Evolutionary conservation across 2,797 vertebrate genomes (phyloP).

Genomic region (Scleropages formosus): DNA sequence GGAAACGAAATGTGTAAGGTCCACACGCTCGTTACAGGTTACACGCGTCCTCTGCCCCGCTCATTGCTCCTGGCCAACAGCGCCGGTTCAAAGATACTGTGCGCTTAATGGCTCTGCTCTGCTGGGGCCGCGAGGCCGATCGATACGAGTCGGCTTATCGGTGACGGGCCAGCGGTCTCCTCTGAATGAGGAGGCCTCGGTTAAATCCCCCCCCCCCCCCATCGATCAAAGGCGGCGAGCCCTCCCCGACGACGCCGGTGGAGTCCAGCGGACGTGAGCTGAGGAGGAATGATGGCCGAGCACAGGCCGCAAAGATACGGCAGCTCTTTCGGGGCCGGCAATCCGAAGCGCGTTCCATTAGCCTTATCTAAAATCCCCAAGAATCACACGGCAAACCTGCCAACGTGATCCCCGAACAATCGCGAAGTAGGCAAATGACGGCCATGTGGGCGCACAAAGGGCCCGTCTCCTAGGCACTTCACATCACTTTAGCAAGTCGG

Average conservation of each 20-base stretch:
- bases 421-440: too few relatives aligned
- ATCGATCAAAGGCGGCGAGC: background rate
- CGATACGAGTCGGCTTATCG: background rate
- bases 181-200: background rate
- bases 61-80: background rate
- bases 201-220: background rate
- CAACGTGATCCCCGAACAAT: too few relatives aligned
- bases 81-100: background rate
- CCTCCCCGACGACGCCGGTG: too few relatives aligned
- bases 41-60: too few relatives aligned
- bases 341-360: background rate
- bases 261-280: background rate
- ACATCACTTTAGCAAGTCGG: too few relatives aligned
- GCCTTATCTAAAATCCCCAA: background rate
- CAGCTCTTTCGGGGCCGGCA: background rate
- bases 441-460: too few relatives aligned
- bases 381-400: too few relatives aligned
- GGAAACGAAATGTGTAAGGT: too few relatives aligned
- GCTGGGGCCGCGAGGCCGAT: background rate
- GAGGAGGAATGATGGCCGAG: background rate
- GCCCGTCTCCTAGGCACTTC: too few relatives aligned
- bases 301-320: background rate
- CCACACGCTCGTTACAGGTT: too few relatives aligned
- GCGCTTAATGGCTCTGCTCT: background rate
- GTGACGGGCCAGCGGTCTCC: background rate